Conservation (phyloP, 2,888 invertebrate species). For the Erebia aethiops region DNA sequence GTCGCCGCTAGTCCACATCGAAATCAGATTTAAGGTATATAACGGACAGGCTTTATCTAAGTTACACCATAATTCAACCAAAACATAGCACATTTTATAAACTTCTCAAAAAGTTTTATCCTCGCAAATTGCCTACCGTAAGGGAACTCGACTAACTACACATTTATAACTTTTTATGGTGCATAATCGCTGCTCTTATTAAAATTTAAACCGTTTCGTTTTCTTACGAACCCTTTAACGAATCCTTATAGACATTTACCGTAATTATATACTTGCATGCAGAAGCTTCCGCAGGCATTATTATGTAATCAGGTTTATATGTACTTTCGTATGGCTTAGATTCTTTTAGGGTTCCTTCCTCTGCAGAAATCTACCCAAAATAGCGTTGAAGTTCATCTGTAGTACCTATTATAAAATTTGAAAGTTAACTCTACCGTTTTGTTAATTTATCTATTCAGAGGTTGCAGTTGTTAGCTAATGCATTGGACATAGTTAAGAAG, state of each 20-base stretch:
- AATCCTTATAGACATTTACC: conserved; percentile 52
- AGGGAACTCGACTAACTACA: conserved; percentile 73
- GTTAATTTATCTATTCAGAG: no score
- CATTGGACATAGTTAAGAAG: no score
- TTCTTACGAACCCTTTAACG: conserved; percentile 62
- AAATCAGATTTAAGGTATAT: background rate
- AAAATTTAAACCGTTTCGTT: conserved; percentile 78
- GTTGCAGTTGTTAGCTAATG: no score
- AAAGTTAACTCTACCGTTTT: no score
- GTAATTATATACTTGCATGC: conserved; percentile 36
- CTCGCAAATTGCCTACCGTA: conserved; percentile 52
- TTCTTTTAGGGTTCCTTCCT: background rate
- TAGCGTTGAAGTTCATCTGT: background rate
- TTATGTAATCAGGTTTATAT: background rate
- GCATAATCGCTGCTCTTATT: conserved; percentile 80
- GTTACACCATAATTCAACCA: conserved; percentile 1
- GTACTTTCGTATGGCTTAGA: background rate
- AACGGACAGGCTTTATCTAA: background rate
- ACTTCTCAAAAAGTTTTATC: conserved; percentile 23
- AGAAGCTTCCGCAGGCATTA: conserved; percentile 2
- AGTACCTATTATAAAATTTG: no score
- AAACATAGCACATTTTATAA: conserved; percentile 22
- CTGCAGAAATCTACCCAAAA: background rate
- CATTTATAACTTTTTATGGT: conserved; percentile 77
- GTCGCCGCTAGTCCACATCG: background rate